Evolutionary conservation across 2,113 vertebrate genomes (phyloP).

Genomic region (Antechinus stuartii): DNA sequence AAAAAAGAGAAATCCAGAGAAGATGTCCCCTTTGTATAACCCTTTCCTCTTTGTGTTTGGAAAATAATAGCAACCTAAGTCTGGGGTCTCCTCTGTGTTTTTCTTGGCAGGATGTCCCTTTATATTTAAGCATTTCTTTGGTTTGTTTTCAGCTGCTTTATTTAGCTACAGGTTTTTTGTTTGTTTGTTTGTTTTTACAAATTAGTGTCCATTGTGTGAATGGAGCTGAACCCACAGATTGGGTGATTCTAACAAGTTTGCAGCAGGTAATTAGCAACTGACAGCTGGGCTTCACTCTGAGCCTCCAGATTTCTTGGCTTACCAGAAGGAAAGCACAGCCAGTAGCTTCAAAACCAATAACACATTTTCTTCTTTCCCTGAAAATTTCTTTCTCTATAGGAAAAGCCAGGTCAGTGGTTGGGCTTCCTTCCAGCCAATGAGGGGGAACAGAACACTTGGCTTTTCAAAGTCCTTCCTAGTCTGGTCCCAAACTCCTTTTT

Average conservation of each 20-base stretch:
- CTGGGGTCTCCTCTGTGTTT: not conserved
- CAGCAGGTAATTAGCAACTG: not conserved
- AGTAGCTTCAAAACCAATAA: not conserved
- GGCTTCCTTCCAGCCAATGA: not conserved
- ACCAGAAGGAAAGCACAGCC: not conserved
- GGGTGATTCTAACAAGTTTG: not conserved
- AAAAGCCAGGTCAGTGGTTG: constrained; percentile 4
- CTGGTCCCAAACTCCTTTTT: not conserved
- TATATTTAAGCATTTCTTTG: not conserved
- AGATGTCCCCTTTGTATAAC: not conserved
- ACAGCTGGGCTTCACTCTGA: not conserved
- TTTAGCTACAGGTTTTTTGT: not conserved
- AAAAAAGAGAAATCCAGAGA: not conserved
- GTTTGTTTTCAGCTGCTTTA: not conserved
- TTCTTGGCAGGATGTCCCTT: not conserved
- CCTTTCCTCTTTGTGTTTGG: not conserved
- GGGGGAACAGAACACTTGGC: not conserved
- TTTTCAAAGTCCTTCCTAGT: not conserved
- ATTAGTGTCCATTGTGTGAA: not conserved
- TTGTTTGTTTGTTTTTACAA: not conserved
- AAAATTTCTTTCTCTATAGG: not conserved
- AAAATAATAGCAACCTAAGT: not conserved
- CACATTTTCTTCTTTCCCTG: not conserved
- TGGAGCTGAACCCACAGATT: not conserved
- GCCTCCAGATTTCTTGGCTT: not conserved